Conservation (phyloP, 2,797 vertebrate species). For the Ceyx erithaca region DNA sequence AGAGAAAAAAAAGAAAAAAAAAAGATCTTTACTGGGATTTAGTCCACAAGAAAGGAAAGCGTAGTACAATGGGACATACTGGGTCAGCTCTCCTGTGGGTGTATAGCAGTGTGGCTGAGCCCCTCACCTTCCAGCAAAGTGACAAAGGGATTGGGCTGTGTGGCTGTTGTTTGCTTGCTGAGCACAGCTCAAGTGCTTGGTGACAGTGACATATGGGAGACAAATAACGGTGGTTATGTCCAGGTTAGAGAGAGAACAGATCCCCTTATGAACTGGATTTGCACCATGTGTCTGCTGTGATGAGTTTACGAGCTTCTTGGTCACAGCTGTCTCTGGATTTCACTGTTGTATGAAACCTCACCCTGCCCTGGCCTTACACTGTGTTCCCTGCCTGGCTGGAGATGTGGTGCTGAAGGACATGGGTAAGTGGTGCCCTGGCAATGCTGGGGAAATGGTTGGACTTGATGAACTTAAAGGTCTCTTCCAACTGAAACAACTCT, state of each 20-base stretch:
- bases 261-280: not conserved
- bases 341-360: not conserved
- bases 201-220: slow-evolving; percentile 50
- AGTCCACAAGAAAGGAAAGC: not conserved
- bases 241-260: slow-evolving; percentile 6
- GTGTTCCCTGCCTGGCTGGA: accelerated
- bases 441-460: not conserved
- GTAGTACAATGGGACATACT: too few relatives aligned
- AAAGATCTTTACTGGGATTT: not conserved
- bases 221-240: not conserved
- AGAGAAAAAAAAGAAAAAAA: not conserved
- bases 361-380: not conserved
- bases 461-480: not conserved
- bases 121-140: not conserved
- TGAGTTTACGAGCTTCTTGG: not conserved
- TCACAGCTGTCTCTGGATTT: not conserved
- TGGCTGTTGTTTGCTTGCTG: not conserved
- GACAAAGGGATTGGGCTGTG: not conserved
- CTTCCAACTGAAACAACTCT: not conserved
- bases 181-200: not conserved
- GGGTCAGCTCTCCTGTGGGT: not conserved
- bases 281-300: accelerated
- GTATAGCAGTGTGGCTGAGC: not conserved
- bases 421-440: not conserved
- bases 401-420: not conserved